Base-by-base conservation (phyloP, 2,113 vertebrate species). In the Aythya baeri region DNA sequence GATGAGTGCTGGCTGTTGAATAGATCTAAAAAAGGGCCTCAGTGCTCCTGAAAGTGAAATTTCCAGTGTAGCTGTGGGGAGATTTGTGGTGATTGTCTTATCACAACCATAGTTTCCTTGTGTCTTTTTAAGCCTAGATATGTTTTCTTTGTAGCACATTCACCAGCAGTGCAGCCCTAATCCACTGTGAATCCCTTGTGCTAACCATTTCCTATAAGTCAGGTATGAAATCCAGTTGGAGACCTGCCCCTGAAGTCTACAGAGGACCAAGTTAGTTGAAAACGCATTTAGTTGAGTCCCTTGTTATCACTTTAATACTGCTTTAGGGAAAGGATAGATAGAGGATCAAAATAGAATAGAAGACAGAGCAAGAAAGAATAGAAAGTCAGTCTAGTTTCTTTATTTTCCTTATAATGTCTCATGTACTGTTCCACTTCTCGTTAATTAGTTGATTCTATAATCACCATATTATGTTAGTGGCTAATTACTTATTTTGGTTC, bases 401-500 rank as follows among this genome's bases (percentile, higher is more conserved):
- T 22, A 79, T 83, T 91, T 75, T 27, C 27, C 43, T 88, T 76
- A 52, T 36, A 83, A 73, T 17, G 14, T 76, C 23, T 43, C 38
- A 29, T 7, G 27, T 50, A 89, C 38, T 50, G 58, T 34, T 66
- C 41, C 7, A 46, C 43, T 76, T 79, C 6, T 67, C 91, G 26
- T 52, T 29, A 85, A 91, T 94, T 91, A 50, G 44, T 76, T 86
- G 76, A 80, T 55, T 67, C 52, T 8, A 82, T 83, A 70, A 81
- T 76, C 31, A 68, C 13, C 22, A 23, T 25, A 11, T 29, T 67
- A 32, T 44, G n/a, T 52, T 63, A 63, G 41, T 46, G 12, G 38
- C 18, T 74, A 86, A 93, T 89, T 91, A 61, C 50, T 90, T 89
- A 73, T 87, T 94, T 93, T 63, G 13, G 8, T 77, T 85, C 34